These are phyloP conservation scores for Microcebus ravelobensis DNA, from an alignment of 2,113 vertebrate genomes.

Conservation along the genomic window DNA sequence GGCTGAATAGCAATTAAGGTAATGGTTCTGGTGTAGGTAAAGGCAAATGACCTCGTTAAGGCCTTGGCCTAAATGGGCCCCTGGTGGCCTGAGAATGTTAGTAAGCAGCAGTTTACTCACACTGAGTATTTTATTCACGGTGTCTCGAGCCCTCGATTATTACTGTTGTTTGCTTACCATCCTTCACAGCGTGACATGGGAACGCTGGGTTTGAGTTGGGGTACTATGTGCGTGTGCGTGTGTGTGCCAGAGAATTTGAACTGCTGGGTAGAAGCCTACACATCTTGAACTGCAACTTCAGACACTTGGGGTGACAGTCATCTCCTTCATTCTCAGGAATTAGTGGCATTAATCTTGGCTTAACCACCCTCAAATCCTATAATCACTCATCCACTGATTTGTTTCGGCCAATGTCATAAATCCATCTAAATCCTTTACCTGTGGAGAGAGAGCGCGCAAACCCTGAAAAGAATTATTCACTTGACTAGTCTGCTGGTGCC, in stretches of 20 bases:
- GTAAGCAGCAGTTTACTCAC: slow-evolving; percentile 36
- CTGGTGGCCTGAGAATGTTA: slow-evolving; percentile 37
- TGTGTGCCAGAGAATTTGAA: background rate
- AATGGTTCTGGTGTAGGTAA: slow-evolving; percentile 61
- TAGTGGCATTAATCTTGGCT: slow-evolving; percentile 68
- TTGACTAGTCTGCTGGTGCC: slow-evolving; percentile 38
- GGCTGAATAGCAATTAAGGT: slow-evolving; percentile 72
- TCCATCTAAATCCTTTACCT: slow-evolving; percentile 64
- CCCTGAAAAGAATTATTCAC: slow-evolving; percentile 57
- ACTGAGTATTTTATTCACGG: background rate
- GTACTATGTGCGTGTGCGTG: rapidly evolving
- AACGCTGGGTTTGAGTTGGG: background rate
- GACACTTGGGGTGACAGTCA: slow-evolving; percentile 5
- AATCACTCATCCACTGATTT: slow-evolving; percentile 68
- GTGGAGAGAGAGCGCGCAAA: slow-evolving; percentile 22
- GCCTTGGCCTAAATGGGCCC: slow-evolving; percentile 20
- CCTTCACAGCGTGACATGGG: background rate
- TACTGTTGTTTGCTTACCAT: background rate
- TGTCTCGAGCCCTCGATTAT: background rate
- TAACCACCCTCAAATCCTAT: slow-evolving; percentile 62
- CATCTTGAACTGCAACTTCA: slow-evolving; percentile 45
- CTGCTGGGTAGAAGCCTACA: background rate
- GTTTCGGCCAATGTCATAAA: slow-evolving; percentile 63
- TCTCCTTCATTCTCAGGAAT: slow-evolving; percentile 51
- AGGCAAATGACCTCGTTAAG: slow-evolving; percentile 77